phyloP scores from a whole-genome alignment of 1,140 invertebrate genomes.

The Gonatopus flavifemur region DNA sequence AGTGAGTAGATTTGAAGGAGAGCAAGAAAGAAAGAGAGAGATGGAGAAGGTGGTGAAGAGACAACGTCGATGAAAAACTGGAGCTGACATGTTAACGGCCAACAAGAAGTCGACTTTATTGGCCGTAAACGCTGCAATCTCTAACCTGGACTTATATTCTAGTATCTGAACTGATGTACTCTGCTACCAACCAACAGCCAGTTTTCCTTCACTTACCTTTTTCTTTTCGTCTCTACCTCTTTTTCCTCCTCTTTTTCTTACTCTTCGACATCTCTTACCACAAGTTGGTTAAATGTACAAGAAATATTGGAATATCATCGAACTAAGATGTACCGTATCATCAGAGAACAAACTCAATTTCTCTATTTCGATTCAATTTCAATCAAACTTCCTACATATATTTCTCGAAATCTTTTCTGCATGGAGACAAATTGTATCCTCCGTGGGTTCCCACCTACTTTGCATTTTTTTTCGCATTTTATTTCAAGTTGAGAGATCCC shows the following conservation, averaged over 20 bases:
- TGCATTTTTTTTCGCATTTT: no score
- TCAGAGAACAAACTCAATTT: no score
- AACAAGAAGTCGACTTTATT: slow-evolving; percentile 54
- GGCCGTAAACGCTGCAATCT: slow-evolving; percentile 50
- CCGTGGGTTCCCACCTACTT: no score
- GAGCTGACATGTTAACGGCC: slow-evolving; percentile 52
- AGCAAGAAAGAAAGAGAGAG: slow-evolving; percentile 8
- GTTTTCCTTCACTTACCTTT: slow-evolving; percentile 7
- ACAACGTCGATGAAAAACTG: slow-evolving; percentile 46
- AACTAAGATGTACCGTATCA: no score
- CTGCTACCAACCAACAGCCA: slow-evolving; percentile 11
- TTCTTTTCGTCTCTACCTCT: background rate
- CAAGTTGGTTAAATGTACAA: no score
- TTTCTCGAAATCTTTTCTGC: no score
- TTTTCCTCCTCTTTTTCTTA: background rate
- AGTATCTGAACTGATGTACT: slow-evolving; percentile 28
- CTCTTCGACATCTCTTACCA: background rate
- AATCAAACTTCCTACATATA: no score
- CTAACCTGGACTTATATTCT: slow-evolving; percentile 44
- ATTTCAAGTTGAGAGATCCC: no score
- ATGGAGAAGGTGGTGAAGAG: slow-evolving; percentile 15
- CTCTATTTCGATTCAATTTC: no score
- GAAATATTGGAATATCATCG: no score
- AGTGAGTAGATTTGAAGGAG: background rate
- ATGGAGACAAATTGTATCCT: no score